Evolutionary conservation across 2,797 vertebrate species (phyloP).

Genomic region (Tolypeutes matacus): DNA sequence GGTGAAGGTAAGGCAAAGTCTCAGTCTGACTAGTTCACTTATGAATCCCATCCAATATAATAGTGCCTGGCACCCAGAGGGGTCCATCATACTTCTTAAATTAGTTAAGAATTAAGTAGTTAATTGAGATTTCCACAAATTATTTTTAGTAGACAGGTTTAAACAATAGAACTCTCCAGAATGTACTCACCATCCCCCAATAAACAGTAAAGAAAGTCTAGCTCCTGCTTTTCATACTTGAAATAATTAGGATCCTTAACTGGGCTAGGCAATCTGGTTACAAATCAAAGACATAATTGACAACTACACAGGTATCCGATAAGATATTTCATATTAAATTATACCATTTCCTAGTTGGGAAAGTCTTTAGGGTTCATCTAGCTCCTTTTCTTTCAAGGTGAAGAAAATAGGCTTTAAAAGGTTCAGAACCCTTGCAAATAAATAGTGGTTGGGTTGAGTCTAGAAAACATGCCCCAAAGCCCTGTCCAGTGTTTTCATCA

Average conservation of each 20-base stretch:
- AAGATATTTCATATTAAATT: not conserved
- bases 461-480: not conserved
- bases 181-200: not conserved
- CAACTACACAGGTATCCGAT: not conserved
- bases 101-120: not conserved
- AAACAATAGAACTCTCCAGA: not conserved
- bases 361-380: not conserved
- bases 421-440: not conserved
- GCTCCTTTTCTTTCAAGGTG: not conserved
- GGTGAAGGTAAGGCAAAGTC: not conserved
- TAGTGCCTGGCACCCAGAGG: not conserved
- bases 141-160: not conserved
- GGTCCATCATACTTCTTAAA: not conserved
- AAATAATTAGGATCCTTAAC: not conserved
- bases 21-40: not conserved
- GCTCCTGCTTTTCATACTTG: not conserved
- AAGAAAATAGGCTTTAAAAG: not conserved
- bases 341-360: not conserved
- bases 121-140: constrained; percentile 14
- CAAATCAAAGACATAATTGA: not conserved
- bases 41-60: not conserved
- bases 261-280: not conserved
- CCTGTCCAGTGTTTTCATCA: not conserved
- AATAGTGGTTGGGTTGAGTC: not conserved
- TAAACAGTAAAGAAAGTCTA: not conserved